Evolutionary conservation across 2,797 vertebrate genomes (phyloP).

Genomic region (Sebastes matsubarae): DNA sequence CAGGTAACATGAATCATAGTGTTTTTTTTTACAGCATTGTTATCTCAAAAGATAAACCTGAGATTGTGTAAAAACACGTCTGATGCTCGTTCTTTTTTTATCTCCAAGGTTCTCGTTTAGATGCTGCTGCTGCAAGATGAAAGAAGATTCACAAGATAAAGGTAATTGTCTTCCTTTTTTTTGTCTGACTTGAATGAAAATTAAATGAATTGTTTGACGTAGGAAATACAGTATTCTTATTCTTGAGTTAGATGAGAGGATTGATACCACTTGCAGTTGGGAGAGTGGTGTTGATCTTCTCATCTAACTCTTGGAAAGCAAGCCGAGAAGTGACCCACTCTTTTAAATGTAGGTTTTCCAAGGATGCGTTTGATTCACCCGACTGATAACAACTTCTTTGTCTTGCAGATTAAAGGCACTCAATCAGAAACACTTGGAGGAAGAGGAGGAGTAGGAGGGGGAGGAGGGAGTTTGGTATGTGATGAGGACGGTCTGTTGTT

Average conservation of each 20-base stretch:
- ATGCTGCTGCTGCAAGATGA: constrained; percentile 19
- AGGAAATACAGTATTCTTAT: too few species aligned
- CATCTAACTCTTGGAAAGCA: neutral
- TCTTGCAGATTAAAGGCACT: constrained; percentile 48
- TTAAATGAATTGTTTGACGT: fast-evolving
- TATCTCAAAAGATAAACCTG: neutral
- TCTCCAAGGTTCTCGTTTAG: constrained; percentile 65
- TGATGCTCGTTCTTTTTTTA: neutral
- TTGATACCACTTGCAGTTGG: too few species aligned
- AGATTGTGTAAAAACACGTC: neutral
- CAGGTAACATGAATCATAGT: constrained; percentile 34
- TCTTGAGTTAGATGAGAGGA: too few species aligned
- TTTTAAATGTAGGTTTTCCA: neutral
- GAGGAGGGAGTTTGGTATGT: neutral
- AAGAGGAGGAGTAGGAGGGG: neutral
- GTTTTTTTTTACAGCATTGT: neutral
- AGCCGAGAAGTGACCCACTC: too few species aligned
- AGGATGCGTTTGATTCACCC: neutral
- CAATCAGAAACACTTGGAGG: constrained; percentile 35
- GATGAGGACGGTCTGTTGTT: constrained; percentile 6
- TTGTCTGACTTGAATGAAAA: neutral
- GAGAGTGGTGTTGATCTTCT: neutral
- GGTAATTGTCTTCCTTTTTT: constrained; percentile 6
- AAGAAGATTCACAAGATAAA: constrained; percentile 10
- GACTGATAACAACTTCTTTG: neutral